Evolutionary conservation across 2,797 vertebrate genomes (phyloP).

Genomic region (Pseudocheirus occidentalis): DNA sequence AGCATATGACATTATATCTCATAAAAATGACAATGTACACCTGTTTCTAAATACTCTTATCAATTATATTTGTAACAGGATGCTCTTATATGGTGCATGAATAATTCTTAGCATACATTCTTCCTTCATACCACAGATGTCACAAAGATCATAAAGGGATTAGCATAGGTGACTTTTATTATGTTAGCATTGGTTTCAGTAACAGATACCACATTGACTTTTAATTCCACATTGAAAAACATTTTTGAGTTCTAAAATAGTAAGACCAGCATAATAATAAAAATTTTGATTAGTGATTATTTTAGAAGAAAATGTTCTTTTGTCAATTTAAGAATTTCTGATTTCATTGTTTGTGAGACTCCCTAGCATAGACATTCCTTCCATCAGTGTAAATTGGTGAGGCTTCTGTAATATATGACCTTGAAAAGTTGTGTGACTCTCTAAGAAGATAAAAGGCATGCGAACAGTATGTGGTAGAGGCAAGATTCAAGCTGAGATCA

Average conservation of each 20-base stretch:
- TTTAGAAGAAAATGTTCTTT: background rate
- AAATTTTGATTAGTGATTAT: background rate
- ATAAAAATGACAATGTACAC: background rate
- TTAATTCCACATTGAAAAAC: background rate
- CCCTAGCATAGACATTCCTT: background rate
- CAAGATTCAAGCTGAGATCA: background rate
- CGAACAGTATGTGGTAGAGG: background rate
- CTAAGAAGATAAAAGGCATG: background rate
- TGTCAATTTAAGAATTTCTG: background rate
- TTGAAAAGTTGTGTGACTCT: background rate
- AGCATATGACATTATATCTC: background rate
- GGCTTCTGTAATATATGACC: background rate
- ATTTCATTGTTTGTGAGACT: background rate
- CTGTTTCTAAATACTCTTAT: background rate
- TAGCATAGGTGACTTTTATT: background rate
- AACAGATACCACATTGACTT: background rate
- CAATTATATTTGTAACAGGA: background rate
- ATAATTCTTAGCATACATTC: background rate
- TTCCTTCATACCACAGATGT: background rate
- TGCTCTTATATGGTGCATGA: background rate
- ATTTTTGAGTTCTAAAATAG: background rate
- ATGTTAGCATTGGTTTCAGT: background rate
- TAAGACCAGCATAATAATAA: background rate
- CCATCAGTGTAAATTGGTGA: background rate
- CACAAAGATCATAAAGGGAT: background rate